Conservation (phyloP, 2,113 vertebrate species). For the Rhea americana region DNA sequence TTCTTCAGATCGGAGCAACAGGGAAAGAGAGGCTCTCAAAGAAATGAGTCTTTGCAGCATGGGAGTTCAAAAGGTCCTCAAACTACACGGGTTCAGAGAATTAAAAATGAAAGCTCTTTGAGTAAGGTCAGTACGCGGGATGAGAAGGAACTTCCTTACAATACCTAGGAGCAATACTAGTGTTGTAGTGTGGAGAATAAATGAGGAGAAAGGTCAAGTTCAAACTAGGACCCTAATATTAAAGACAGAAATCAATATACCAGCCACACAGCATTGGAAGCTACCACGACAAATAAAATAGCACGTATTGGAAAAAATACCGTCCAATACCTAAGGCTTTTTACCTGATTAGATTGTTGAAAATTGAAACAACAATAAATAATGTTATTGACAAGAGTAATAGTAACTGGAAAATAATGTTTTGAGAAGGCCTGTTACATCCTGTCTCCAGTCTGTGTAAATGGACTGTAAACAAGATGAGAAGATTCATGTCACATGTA, state of each 20-base stretch:
- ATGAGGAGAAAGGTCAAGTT: neutral
- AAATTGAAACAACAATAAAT: neutral
- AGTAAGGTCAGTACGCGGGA: neutral
- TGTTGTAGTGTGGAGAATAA: neutral
- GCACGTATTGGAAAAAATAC: neutral
- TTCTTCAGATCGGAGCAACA: neutral
- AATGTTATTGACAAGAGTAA: neutral
- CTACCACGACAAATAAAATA: neutral
- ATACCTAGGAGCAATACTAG: neutral
- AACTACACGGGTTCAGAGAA: neutral
- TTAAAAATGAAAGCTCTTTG: neutral
- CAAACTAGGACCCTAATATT: neutral
- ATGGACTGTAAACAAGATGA: neutral
- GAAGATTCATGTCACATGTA: neutral
- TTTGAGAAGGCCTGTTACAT: neutral
- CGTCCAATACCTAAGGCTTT: neutral
- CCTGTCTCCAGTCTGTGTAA: neutral
- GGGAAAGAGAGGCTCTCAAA: neutral
- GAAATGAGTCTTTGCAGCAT: neutral
- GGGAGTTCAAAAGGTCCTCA: neutral
- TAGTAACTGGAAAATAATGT: neutral
- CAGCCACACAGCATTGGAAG: neutral
- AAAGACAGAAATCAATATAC: neutral
- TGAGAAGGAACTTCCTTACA: neutral
- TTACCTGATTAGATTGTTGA: neutral